Base-by-base conservation (phyloP, 2,797 vertebrate genomes). In the Linurgus olivaceus region DNA sequence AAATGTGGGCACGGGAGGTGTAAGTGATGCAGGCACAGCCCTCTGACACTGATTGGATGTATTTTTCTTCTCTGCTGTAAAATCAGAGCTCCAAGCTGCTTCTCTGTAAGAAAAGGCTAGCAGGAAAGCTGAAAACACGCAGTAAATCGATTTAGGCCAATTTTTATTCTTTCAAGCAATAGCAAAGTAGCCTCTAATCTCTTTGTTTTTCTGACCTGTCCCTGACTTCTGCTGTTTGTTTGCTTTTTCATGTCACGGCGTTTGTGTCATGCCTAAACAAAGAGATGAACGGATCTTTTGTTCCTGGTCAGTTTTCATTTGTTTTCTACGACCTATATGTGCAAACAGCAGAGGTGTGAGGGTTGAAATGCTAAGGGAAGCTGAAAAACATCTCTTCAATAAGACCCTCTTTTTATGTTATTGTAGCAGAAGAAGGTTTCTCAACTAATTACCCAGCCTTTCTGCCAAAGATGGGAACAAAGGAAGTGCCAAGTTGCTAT, bases 141-240 rank as follows among this genome's bases (percentile, higher is more conserved):
- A 79, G 31, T 59, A 78, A 82, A 70, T 88, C 85, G 68, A 83
- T 82, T 48, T 71, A 86, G 44, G 35, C 58, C 65, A 58, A 63
- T 73, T 96, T 83, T 91, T 76, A 44, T 87, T 72, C 68, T 82
- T 93, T 80, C 72, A 89, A 87, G 72, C 26, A 85, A 70, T 33
- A 65, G 20, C 48, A 71, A 67, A 67, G 81, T 70, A 87, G 74
- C 24, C n/a, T 89, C 45, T 65, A 72, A 85, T 51, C 18, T 87
- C 57, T 70, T 54, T 86, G 81, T 76, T 95, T 89, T 95, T 85
- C 65, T 92, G 91, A 80, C 86, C 86, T 75, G 40, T 79, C 61
- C 33, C n/a, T 83, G 78, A 89, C 88, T 89, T 40, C 35, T 88
- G 83, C 67, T 82, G n/a, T 89, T 95, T 88, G 55, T 90, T 94